Conservation (phyloP, 2,888 invertebrate genomes). For the Abrostola triplasia region DNA sequence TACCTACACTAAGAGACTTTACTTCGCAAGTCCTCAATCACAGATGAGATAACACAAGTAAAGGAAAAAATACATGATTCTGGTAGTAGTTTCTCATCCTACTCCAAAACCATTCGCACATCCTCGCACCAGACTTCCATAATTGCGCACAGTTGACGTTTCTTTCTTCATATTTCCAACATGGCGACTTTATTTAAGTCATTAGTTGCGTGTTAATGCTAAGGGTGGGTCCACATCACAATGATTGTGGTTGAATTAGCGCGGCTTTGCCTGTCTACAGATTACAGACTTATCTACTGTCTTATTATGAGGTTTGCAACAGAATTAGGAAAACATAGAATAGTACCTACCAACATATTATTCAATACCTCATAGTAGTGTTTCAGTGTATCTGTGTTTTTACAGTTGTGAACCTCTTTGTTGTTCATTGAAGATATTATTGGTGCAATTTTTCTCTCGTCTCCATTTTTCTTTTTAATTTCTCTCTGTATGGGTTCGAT, state of each 20-base stretch:
- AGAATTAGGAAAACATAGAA: not conserved
- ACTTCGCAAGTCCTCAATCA: too few species aligned
- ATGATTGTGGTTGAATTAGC: conserved; percentile 54
- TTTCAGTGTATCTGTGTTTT: too few species aligned
- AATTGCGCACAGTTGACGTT: conserved; percentile 54
- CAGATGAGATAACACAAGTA: too few species aligned
- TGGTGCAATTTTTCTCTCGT: too few species aligned
- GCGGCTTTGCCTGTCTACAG: conserved; percentile 37
- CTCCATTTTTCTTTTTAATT: too few species aligned
- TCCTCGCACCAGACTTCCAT: conserved; percentile 20
- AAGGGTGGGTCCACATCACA: conserved; percentile 39
- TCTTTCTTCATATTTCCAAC: conserved; percentile 68
- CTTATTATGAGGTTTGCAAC: conserved; percentile 35
- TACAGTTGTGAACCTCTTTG: too few species aligned
- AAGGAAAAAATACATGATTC: too few species aligned
- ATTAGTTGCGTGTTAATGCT: conserved; percentile 59
- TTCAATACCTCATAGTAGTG: too few species aligned
- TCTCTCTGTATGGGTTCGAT: too few species aligned
- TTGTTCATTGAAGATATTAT: too few species aligned
- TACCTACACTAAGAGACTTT: too few species aligned
- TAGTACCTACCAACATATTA: too few species aligned
- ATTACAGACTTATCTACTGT: conserved; percentile 43
- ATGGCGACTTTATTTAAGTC: conserved; percentile 57
- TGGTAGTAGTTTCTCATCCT: not conserved
- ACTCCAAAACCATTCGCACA: conserved; percentile 19